These are phyloP conservation scores for Drosophila tanythrix DNA, from an alignment of 2,888 invertebrate species.

Conservation along the genomic window DNA sequence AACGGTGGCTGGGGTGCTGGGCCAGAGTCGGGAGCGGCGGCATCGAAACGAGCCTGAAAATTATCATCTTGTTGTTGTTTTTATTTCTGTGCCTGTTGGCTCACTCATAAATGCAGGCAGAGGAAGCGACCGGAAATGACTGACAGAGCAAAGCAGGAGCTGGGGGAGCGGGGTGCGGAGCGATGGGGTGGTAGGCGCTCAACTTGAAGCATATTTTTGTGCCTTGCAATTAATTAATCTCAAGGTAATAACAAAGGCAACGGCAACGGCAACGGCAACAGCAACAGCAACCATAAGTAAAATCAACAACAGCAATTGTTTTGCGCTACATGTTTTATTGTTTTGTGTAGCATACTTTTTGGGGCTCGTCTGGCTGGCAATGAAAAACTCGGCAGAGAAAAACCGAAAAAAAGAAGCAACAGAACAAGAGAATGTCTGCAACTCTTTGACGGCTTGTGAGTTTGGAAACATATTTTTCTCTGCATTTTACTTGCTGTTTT, in stretches of 20 bases:
- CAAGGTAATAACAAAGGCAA: constrained; percentile 77
- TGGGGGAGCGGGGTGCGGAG: neutral
- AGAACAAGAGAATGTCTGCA: constrained; percentile 41
- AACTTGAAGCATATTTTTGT: constrained; percentile 77
- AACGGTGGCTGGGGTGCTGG: constrained; percentile 26
- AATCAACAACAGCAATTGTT: constrained; percentile 64
- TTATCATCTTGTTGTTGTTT: constrained; percentile 73
- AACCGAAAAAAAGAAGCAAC: constrained; percentile 14
- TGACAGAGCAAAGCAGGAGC: constrained; percentile 50
- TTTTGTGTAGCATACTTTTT: constrained; percentile 50
- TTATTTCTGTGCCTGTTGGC: constrained; percentile 28
- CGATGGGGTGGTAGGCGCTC: constrained; percentile 11
- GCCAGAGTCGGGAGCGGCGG: neutral
- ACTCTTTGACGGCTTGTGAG: constrained; percentile 50
- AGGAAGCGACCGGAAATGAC: constrained; percentile 68
- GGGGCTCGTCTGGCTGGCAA: constrained; percentile 38
- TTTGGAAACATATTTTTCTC: constrained; percentile 22
- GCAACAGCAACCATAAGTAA: constrained; percentile 16
- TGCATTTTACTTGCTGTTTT: constrained; percentile 9
- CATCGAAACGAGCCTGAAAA: constrained; percentile 66
- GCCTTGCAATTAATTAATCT: constrained; percentile 81
- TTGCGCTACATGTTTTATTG: constrained; percentile 69
- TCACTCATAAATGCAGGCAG: constrained; percentile 66
- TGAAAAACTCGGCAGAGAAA: constrained; percentile 25
- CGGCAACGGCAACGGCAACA: constrained; percentile 18